Evolutionary conservation across 2,797 vertebrate genomes (phyloP).

Genomic region (Lepilemur ruficaudatus): DNA sequence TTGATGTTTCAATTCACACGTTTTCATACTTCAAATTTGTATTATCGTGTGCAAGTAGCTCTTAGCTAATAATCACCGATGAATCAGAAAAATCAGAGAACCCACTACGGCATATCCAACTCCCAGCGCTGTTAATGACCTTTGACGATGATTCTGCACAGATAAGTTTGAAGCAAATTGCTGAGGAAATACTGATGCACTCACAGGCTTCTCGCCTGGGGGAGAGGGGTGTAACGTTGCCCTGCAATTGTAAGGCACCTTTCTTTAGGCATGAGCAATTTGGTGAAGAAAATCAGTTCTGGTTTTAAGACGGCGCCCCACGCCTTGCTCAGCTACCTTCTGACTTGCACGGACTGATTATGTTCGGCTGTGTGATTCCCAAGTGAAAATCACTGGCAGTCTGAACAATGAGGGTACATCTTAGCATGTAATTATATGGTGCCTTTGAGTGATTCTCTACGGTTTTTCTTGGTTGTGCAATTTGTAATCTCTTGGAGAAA

Average conservation of each 20-base stretch:
- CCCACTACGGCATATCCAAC: fast-evolving
- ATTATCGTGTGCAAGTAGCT: fast-evolving
- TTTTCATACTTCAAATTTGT: background rate
- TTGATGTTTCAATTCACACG: background rate
- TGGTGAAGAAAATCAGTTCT: background rate
- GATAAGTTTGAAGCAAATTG: background rate
- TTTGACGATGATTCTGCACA: fast-evolving
- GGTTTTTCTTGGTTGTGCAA: background rate
- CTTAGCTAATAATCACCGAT: background rate
- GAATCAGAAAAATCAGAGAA: background rate
- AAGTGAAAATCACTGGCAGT: background rate
- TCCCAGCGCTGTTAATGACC: background rate
- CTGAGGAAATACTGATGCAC: background rate
- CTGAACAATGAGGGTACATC: background rate
- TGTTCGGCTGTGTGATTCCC: background rate
- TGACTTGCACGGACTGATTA: background rate
- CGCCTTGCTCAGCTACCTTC: background rate
- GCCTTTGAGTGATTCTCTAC: background rate
- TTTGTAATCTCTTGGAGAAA: background rate
- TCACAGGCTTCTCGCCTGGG: background rate
- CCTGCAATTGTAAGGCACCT: background rate
- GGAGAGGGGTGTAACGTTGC: fast-evolving
- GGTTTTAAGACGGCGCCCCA: background rate
- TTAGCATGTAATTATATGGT: background rate
- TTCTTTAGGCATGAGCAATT: background rate